phyloP scores from a whole-genome alignment of 2,113 vertebrate genomes.

The Mus spicilegus region DNA sequence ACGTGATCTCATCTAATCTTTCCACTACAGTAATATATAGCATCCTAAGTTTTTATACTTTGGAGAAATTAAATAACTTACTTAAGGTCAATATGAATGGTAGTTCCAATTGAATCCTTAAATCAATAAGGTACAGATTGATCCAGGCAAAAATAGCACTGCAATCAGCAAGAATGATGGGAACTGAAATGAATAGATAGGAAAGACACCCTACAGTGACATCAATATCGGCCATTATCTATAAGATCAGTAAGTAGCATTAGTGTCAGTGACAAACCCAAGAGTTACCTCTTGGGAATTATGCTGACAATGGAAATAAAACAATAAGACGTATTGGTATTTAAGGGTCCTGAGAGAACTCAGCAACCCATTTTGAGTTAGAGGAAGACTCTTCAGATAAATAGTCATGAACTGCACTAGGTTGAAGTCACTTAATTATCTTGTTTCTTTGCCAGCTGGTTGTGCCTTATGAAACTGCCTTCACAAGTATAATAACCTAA shows the following conservation, averaged over 20 bases:
- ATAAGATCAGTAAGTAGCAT: not conserved
- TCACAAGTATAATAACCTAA: not conserved
- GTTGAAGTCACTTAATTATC: not conserved
- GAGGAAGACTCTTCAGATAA: not conserved
- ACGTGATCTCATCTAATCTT: not conserved
- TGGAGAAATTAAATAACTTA: not conserved
- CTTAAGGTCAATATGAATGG: not conserved
- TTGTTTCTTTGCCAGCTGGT: not conserved
- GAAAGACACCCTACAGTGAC: not conserved
- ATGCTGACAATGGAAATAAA: not conserved
- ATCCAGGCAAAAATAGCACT: rapidly evolving
- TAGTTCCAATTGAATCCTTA: not conserved
- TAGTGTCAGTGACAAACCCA: not conserved
- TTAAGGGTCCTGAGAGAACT: not conserved
- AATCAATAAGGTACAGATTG: not conserved
- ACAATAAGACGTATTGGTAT: not conserved
- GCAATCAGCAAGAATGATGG: no score
- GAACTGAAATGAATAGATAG: not conserved
- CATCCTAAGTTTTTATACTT: not conserved
- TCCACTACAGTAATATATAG: not conserved
- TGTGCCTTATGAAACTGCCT: not conserved
- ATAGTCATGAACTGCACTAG: not conserved
- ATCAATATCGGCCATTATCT: not conserved
- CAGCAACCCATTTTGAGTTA: not conserved
- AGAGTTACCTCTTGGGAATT: not conserved